Base-by-base conservation (phyloP, 2,888 invertebrate genomes). In the Volucella zonaria region DNA sequence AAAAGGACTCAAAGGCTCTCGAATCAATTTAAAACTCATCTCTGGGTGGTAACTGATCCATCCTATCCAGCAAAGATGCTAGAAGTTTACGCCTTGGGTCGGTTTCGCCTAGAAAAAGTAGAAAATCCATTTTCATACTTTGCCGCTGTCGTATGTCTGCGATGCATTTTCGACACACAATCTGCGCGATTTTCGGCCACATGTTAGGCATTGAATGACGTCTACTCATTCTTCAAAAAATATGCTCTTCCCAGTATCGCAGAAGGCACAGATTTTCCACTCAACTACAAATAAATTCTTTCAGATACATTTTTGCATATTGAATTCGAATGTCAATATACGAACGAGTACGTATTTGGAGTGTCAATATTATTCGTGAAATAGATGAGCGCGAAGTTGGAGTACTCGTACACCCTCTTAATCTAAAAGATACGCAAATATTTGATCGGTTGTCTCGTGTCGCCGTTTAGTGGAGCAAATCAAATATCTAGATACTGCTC, bases 41-140 rank as follows among this genome's bases (percentile, higher is more conserved):
- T 75, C 79, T 79, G 83, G 83, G 79, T 80, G 83, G 83, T 83
- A 75, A 83, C 82, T 70, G 61, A 75, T 66, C 64, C 47, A 58
- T 78, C 73, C 82, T 47, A 51, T 43, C 38, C 47, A n/a, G 56
- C 49, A 42, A 18, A 18, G 18, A 18, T 18, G 18, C 52, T 56
- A 45, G 45, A 43, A 11, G 45, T 14, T 2, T n/a, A 45, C 49
- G 56, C 40, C 14, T 64, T 6, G 42, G 23, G 54, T 15, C 47
- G 45, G 15, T 51, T 71, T 38, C 18, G n/a, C 14, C 14, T 4
- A 58, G 67, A 80, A 58, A n/a, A 52, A 23, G 42, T 70, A 75
- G 70, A 75, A 83, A 83, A 79, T 83, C 56, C 79, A 75, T 80
- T 79, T 31, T 82, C 67, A 59, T 59, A 59, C 58, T 49, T 66